Percentiles rank a stretch among this genome's conserved stretches.
Evolutionary conservation across 2,888 invertebrate genomes (phyloP).

Genomic region (Idaea straminata): DNA sequence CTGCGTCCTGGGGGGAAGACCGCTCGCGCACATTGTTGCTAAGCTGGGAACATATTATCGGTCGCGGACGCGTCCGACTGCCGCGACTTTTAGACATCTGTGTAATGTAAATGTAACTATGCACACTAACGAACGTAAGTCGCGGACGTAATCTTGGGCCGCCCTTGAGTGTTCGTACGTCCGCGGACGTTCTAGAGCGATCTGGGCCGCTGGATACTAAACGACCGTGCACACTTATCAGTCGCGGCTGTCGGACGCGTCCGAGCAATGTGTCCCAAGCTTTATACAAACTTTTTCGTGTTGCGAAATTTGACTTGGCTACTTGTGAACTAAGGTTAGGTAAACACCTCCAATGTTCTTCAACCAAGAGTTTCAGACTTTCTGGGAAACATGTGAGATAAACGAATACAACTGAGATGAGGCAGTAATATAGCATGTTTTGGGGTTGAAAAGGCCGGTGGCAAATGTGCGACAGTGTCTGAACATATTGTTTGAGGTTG

Average conservation of each 20-base stretch:
- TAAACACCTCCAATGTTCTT: slow-evolving; percentile 39
- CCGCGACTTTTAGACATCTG: no score
- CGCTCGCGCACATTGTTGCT: slow-evolving; percentile 57
- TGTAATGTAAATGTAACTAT: no score
- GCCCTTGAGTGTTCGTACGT: no score
- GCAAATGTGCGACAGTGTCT: neutral
- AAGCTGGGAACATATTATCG: no score
- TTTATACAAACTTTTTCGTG: slow-evolving; percentile 65
- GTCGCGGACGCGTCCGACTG: no score
- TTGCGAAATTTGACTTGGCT: slow-evolving; percentile 60
- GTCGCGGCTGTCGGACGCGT: no score
- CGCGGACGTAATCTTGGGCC: no score
- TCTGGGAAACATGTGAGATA: slow-evolving; percentile 16
- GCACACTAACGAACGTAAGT: no score
- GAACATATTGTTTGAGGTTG: neutral
- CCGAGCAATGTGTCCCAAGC: no score
- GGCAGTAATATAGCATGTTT: slow-evolving; percentile 10
- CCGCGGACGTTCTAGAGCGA: no score
- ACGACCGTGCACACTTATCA: no score
- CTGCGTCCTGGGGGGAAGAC: slow-evolving; percentile 65
- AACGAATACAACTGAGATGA: slow-evolving; percentile 25
- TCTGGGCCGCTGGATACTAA: no score
- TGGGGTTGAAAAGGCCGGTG: neutral
- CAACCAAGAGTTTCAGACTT: slow-evolving; percentile 27
- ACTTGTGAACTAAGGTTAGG: slow-evolving; percentile 51